A percentile compares a stretch with the other conserved stretches of the same genome.
phyloP scores from a whole-genome alignment of 2,113 vertebrate species.

The Strigops habroptila region DNA sequence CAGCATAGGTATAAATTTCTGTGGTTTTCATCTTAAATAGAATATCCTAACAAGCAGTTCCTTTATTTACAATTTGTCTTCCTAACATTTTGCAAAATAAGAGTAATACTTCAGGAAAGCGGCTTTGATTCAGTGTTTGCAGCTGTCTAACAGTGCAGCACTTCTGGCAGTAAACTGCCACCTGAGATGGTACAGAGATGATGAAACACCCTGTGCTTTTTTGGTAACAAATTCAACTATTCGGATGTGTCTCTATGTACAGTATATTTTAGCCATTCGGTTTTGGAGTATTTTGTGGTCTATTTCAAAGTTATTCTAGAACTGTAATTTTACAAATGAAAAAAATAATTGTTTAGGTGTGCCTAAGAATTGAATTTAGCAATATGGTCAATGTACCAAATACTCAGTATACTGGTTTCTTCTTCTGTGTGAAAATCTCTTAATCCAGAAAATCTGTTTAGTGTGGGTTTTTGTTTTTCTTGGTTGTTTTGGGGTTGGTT shows the following conservation, averaged over 20 bases:
- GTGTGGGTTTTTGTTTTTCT: neutral
- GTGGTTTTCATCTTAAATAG: neutral
- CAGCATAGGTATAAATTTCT: neutral
- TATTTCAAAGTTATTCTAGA: neutral
- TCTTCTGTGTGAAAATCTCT: neutral
- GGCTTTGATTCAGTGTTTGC: neutral
- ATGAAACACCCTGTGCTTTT: neutral
- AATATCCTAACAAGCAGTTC: neutral
- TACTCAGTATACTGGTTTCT: neutral
- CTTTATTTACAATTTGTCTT: slow-evolving; percentile 13
- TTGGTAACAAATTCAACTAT: neutral
- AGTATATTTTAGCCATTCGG: neutral
- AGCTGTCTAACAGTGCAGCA: neutral
- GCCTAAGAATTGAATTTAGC: neutral
- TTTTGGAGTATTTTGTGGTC: neutral
- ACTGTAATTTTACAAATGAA: neutral
- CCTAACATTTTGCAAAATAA: neutral
- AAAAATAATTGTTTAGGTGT: neutral
- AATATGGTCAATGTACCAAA: neutral
- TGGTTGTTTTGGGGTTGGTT: neutral
- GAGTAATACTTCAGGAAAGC: neutral
- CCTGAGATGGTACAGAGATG: neutral
- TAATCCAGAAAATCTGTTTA: neutral
- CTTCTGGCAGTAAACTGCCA: neutral
- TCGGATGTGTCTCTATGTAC: neutral